Conservation (phyloP, 1,140 invertebrate genomes). For the Drosophila willistoni region DNA sequence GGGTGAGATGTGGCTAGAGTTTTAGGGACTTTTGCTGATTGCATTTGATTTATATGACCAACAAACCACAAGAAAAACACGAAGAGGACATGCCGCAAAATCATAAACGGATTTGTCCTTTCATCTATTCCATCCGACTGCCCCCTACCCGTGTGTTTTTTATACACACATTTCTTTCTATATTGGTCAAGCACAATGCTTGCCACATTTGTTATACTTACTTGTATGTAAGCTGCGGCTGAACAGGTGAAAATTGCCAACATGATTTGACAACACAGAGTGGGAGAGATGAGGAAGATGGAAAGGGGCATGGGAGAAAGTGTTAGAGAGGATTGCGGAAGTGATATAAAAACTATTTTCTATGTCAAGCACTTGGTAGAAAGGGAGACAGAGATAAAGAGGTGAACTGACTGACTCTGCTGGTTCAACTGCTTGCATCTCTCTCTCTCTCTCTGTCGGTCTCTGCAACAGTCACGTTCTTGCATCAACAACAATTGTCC, state of each 20-base stretch:
- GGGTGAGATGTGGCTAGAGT: slow-evolving; percentile 24
- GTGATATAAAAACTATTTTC: slow-evolving; percentile 72
- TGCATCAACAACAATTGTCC: slow-evolving; percentile 25
- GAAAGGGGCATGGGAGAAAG: too few species aligned
- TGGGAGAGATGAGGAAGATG: too few species aligned
- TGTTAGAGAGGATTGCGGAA: slow-evolving; percentile 32
- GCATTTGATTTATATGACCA: slow-evolving; percentile 76
- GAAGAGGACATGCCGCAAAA: slow-evolving; percentile 66
- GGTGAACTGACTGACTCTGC: slow-evolving; percentile 23
- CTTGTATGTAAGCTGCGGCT: slow-evolving; percentile 65
- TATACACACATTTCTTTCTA: neutral
- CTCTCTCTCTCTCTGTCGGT: slow-evolving; percentile 47
- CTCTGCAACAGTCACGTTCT: slow-evolving; percentile 66
- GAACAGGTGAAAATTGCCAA: slow-evolving; percentile 76
- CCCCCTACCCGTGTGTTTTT: too few species aligned
- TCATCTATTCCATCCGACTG: neutral
- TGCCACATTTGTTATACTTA: slow-evolving; percentile 60
- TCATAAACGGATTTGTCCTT: slow-evolving; percentile 74
- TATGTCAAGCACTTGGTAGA: slow-evolving; percentile 47
- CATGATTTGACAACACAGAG: slow-evolving; percentile 71
- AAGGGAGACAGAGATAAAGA: too few species aligned
- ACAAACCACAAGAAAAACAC: slow-evolving; percentile 14
- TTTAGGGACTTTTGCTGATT: slow-evolving; percentile 45
- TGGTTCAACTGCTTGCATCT: slow-evolving; percentile 15
- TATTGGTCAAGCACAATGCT: slow-evolving; percentile 30